These are phyloP conservation scores for Macrocentrus cingulum DNA, from an alignment of 1,140 invertebrate species.

Conservation along the genomic window DNA sequence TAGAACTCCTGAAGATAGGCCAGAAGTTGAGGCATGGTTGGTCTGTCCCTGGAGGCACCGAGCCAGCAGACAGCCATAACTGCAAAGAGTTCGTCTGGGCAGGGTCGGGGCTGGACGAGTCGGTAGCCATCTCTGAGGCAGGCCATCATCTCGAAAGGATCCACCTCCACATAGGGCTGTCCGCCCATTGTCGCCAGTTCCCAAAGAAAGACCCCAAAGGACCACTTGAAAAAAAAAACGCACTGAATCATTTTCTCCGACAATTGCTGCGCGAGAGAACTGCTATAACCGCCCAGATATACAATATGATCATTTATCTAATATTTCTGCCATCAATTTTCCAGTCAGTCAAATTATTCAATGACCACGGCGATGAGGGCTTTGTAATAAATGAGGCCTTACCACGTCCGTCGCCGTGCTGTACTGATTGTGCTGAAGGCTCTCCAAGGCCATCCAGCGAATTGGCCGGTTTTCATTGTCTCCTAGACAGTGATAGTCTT, in stretches of 20 bases:
- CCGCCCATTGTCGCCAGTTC: conserved; percentile 88
- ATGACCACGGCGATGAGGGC: conserved; percentile 4
- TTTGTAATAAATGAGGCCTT: conserved; percentile 43
- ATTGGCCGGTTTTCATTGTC: conserved; percentile 94
- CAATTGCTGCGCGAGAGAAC: no score
- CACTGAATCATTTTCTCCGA: no score
- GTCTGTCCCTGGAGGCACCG: conserved; percentile 73
- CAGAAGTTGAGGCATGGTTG: conserved; percentile 81
- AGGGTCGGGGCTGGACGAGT: conserved; percentile 86
- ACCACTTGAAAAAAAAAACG: conserved; percentile 74
- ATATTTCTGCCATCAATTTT: conserved; percentile 6
- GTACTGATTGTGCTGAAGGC: conserved; percentile 77
- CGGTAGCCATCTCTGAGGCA: conserved; percentile 87
- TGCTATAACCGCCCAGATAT: no score
- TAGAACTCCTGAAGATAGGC: conserved; percentile 88
- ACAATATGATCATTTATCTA: not conserved
- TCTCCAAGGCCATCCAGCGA: conserved; percentile 94
- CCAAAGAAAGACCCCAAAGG: conserved; percentile 92
- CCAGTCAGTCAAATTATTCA: conserved; percentile 11
- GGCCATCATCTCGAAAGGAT: conserved; percentile 86
- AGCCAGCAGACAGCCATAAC: conserved; percentile 93
- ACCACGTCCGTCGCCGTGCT: conserved; percentile 83
- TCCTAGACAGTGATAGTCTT: conserved; percentile 92
- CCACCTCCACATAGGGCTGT: conserved; percentile 85
- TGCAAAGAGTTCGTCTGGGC: conserved; percentile 92